Conservation (phyloP, 2,113 vertebrate species). For the Chionis minor region DNA sequence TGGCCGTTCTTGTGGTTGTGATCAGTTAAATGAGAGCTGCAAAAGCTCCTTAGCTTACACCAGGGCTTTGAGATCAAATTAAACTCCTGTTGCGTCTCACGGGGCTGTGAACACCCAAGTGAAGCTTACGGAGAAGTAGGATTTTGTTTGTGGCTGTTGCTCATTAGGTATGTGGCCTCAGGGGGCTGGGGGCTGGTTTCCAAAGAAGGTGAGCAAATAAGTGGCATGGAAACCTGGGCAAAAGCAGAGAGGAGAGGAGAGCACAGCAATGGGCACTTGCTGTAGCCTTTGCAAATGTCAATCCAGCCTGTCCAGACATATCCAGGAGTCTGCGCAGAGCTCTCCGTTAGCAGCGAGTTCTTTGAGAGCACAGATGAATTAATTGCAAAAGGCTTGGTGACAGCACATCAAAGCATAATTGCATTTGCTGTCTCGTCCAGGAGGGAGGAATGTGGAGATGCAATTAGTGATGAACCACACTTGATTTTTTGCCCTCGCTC, state of each 20-base stretch:
- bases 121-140: neutral
- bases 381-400: neutral
- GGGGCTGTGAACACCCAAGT: neutral
- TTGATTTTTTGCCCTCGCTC: neutral
- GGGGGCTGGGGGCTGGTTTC: rapidly evolving
- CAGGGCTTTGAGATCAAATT: neutral
- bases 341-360: neutral
- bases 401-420: neutral
- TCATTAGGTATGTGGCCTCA: neutral
- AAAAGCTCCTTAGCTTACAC: neutral
- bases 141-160: neutral
- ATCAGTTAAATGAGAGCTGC: neutral
- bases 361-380: neutral
- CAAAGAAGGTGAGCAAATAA: neutral
- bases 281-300: neutral
- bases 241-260: neutral
- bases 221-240: neutral
- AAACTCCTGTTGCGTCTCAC: neutral
- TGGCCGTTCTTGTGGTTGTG: neutral
- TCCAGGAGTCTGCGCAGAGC: neutral
- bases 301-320: neutral
- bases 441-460: neutral
- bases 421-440: neutral
- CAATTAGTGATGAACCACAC: neutral
- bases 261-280: neutral